Evolutionary conservation across 2,113 vertebrate genomes (phyloP), one percentile per base, ranked within the genome.

Genomic region (Muscicapa adusta): DNA sequence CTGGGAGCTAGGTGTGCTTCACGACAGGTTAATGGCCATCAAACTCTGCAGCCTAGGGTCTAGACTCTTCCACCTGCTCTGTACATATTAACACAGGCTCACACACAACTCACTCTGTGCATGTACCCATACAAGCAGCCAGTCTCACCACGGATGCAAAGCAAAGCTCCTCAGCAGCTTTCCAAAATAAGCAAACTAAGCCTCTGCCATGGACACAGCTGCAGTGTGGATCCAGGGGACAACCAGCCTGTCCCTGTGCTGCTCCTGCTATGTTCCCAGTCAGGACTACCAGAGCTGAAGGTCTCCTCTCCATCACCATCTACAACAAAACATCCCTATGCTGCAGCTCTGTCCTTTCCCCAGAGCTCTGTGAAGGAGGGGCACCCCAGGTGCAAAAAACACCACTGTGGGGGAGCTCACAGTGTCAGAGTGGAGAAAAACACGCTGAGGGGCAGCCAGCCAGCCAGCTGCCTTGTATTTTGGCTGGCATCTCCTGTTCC

Each of bases 41-140:
- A 72, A 70, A 53, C 38, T 22, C n/a, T 3, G 0, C 79, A 81
- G 88, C 40, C 80, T 12, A 2, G n/a, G 90, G 93, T 91, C 90
- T 73, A 86, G 90, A 89, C 85, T 93, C 87, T 70, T 92, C 78
- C 87, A 91, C 94, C 91, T 93, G 95, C 91, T 92, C 84, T 87
- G 68, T 84, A 89, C 91, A 89, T 33, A 93, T 72, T 63, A 80
- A 50, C 93, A 94, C 63, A 92, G 86, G 82, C 83, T 53, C 25
- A 45, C 75, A 92, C 84, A 97, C 89, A 93, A 14, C 85, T 29
- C 15, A 6, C 38, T 85, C 79, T 84, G 66, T 85, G 2, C 10
- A 25, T 2, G 5, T 33, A 65, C 29, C 75, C 10, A 0, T 10
- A 18, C 0, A 0, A 45, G 17, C 58, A 57, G 79, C 85, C 85